These are phyloP conservation scores for Stenodema calcarata DNA, from an alignment of 2,888 invertebrate species.

Conservation along the genomic window DNA sequence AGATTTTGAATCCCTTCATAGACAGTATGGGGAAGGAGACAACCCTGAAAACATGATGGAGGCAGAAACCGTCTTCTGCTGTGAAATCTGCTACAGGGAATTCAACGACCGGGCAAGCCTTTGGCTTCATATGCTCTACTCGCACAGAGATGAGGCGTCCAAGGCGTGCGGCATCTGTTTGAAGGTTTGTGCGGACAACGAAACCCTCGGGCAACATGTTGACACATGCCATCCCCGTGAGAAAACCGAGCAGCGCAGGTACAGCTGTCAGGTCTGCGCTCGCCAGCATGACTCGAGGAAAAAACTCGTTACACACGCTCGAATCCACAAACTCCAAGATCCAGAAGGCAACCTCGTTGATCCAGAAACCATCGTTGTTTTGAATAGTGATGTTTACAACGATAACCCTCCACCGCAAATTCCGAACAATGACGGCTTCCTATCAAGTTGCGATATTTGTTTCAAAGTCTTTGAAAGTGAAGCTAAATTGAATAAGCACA, in stretches of 20 bases:
- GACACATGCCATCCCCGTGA: constrained; percentile 62
- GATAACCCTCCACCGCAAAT: constrained; percentile 50
- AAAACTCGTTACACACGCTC: constrained; percentile 65
- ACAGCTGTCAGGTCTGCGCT: constrained; percentile 63
- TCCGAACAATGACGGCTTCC: constrained; percentile 47
- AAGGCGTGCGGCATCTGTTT: constrained; percentile 67
- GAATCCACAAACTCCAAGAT: constrained; percentile 65
- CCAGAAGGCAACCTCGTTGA: constrained; percentile 58
- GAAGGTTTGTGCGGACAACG: constrained; percentile 64
- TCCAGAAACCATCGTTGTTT: constrained; percentile 59
- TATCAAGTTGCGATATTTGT: constrained; percentile 62
- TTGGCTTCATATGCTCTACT: constrained; percentile 66
- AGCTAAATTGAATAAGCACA: constrained; percentile 63
- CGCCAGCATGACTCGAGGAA: constrained; percentile 67
- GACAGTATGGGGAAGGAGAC: constrained; percentile 57
- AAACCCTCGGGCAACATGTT: constrained; percentile 65
- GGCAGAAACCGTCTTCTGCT: constrained; percentile 63
- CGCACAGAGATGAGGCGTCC: constrained; percentile 65
- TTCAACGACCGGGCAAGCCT: constrained; percentile 65
- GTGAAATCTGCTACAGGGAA: constrained; percentile 64
- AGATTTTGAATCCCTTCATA: constrained; percentile 34
- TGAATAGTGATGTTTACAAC: constrained; percentile 58
- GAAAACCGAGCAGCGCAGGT: constrained; percentile 58
- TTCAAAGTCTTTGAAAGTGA: constrained; percentile 63
- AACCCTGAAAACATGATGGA: constrained; percentile 61